Base-by-base conservation (phyloP, 1,140 invertebrate species). In the Bombus terrestris region DNA sequence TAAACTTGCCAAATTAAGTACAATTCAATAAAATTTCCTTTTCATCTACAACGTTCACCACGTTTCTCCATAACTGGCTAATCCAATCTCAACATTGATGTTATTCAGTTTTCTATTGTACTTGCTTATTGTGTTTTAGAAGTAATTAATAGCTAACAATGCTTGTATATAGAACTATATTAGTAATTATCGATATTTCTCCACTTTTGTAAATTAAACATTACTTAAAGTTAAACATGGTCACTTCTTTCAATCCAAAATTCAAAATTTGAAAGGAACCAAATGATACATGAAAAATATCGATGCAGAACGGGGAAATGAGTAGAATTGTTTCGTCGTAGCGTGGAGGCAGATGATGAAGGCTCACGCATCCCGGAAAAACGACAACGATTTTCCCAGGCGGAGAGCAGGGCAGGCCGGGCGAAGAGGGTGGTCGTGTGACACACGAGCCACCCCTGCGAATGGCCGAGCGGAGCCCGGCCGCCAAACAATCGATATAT, bases 401-500 rank as follows among this genome's bases (percentile, higher is more conserved):
- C 41, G 64, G 79, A n/a, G 37, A 79, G 53, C 62, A 59, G 75
- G 68, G 41, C 47, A 78, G 72, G 85, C 68, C 73, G 53, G 75
- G 59, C 75, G 47, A 62, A 69, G 87, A 72, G 79, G 89, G 86
- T 90, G 86, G 89, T 90, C 84, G 84, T 90, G 89, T 90, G 88
- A 91, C 90, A 91, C 86, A 90, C 91, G 91, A 91, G 92, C 89
- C 91, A 92, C 90, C 88, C 92, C 93, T 92, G 92, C 93, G 94
- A 95, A 95, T 95, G 94, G 94, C 92, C 93, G 94, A 94, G 93
- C 89, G 79, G 90, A 93, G 93, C 94, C 93, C 93, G 94, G 95
- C 95, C 94, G 94, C 95, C 94, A 95, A 95, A 95, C 95, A 95
- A 95, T 95, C 94, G 95, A 95, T 95, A 95, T 95, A 95, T 95